phyloP scores from a whole-genome alignment of 2,888 invertebrate species.

The Amphipyra tragopoginis region DNA sequence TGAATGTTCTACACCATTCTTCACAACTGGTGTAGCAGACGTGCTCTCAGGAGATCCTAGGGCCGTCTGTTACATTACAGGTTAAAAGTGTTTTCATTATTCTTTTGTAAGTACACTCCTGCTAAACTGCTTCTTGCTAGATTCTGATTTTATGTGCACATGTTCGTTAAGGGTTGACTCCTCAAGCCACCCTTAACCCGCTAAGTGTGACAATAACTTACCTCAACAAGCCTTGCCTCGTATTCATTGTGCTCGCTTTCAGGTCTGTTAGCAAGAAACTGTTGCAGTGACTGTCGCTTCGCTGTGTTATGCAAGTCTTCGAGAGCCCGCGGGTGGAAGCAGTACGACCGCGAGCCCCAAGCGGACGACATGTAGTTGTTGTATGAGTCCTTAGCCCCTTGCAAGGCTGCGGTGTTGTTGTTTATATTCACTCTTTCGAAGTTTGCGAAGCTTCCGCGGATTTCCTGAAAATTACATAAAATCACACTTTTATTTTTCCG shows the following conservation, averaged over 20 bases:
- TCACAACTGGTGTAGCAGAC: too few relatives aligned
- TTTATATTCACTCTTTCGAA: conserved; percentile 47
- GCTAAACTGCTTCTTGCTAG: too few relatives aligned
- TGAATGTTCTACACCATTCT: too few relatives aligned
- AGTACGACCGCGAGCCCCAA: conserved; percentile 49
- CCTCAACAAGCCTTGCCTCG: conserved; percentile 22
- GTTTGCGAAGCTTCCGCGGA: conserved; percentile 29
- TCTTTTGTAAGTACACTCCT: too few relatives aligned
- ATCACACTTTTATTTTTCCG: too few relatives aligned
- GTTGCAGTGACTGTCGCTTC: conserved; percentile 11
- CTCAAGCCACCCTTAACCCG: too few relatives aligned
- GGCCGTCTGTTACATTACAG: too few relatives aligned
- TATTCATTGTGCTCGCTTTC: conserved; percentile 32
- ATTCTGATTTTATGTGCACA: too few relatives aligned
- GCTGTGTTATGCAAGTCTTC: conserved; percentile 32
- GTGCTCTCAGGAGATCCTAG: too few relatives aligned
- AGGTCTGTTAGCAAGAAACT: conserved; percentile 40
- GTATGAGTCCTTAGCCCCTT: conserved; percentile 51
- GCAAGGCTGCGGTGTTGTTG: conserved; percentile 50
- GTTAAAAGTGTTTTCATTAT: too few relatives aligned
- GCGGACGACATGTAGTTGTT: conserved; percentile 42
- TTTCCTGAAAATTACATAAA: conserved; percentile 38
- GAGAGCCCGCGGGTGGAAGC: conserved; percentile 49
- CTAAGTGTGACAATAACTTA: too few relatives aligned
- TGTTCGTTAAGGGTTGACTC: too few relatives aligned